Percentiles rank a stretch among this genome's conserved stretches.
Conservation (phyloP, 2,888 invertebrate genomes). For the Helicoverpa assulta region DNA sequence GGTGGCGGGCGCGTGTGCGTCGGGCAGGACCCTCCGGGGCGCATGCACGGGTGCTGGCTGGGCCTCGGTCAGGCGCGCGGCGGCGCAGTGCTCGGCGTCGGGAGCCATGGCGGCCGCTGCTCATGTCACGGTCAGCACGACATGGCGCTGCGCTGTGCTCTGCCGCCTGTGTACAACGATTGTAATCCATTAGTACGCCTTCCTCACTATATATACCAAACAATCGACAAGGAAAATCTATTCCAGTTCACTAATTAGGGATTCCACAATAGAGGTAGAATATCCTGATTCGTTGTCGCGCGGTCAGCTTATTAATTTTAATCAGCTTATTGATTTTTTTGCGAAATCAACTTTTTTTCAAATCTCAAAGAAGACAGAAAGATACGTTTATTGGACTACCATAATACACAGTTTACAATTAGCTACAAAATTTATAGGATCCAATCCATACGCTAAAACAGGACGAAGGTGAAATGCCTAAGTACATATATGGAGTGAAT, state of each 20-base stretch:
- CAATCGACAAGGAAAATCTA: slow-evolving; percentile 59
- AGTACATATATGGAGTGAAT: too few relatives aligned
- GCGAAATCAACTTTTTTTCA: too few relatives aligned
- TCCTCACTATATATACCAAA: slow-evolving; percentile 52
- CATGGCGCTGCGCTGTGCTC: slow-evolving; percentile 31
- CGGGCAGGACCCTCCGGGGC: slow-evolving; percentile 74
- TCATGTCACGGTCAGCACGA: slow-evolving; percentile 41
- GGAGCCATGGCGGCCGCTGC: slow-evolving; percentile 72
- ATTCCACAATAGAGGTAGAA: slow-evolving; percentile 51
- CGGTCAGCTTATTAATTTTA: neutral
- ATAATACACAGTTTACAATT: too few relatives aligned
- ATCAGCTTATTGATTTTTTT: too few relatives aligned
- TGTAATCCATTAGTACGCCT: slow-evolving; percentile 38
- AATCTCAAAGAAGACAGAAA: too few relatives aligned
- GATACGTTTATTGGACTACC: too few relatives aligned
- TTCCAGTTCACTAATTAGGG: slow-evolving; percentile 55
- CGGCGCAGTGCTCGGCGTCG: slow-evolving; percentile 76
- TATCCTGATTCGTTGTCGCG: slow-evolving; percentile 15
- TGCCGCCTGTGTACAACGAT: slow-evolving; percentile 48
- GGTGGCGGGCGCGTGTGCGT: slow-evolving; percentile 68
- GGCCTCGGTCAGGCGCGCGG: slow-evolving; percentile 70
- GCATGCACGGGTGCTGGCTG: slow-evolving; percentile 67
- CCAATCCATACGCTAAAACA: too few relatives aligned
- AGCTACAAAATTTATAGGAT: too few relatives aligned
- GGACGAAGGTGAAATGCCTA: too few relatives aligned